Base-by-base conservation (phyloP, 30 jellyfish, hydroid and myxozoan species). In the Chironex yamaguchii region DNA sequence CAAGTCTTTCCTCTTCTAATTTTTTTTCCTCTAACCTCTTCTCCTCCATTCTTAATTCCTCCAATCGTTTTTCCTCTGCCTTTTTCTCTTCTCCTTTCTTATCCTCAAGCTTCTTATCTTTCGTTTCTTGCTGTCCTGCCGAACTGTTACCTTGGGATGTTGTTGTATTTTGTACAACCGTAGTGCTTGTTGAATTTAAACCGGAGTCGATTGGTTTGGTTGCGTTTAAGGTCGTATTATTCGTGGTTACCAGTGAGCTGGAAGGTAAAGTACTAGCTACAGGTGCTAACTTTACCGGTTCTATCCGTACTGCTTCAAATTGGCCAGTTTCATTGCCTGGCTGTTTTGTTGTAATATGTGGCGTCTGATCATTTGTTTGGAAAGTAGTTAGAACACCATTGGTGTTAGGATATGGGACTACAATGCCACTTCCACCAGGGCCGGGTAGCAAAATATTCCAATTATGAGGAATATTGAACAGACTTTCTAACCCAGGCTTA, bases 311-410 rank as follows among this genome's bases (percentile, higher is more conserved):
- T 42, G 58, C 13, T 17, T 42, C 58, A 6, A 42, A 42, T 9
- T 6, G 9, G 13, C 17, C 17, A 6, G 58, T 6, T 42, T 6
- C 13, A 17, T 42, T 42, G 17, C 9, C 58, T 17, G 17, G 9
- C 17, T 93, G 98, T 28, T 86, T 95, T 67, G 88, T 97, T 50
- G 85, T 84, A 82, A 92, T 51, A 89, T 91, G 79, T 0, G 96
- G 27, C 35, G 89, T 87, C 69, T 75, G 52, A 29, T 89, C 64
- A 34, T 48, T 81, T 42, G 34, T 93, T 87, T 67, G 82, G 34
- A 66, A 42, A 9, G 13, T 17, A 6, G 58, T 42, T 6, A 42
- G 58, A 9, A 42, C 58, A 6, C 17, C 58, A 42, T 9, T 17
- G 17, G 58, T 6, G 17, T 42, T 42, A 6, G 9, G 9, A 42